These are phyloP conservation scores for Carcina quercana DNA, from an alignment of 2,888 invertebrate genomes.

Conservation along the genomic window DNA sequence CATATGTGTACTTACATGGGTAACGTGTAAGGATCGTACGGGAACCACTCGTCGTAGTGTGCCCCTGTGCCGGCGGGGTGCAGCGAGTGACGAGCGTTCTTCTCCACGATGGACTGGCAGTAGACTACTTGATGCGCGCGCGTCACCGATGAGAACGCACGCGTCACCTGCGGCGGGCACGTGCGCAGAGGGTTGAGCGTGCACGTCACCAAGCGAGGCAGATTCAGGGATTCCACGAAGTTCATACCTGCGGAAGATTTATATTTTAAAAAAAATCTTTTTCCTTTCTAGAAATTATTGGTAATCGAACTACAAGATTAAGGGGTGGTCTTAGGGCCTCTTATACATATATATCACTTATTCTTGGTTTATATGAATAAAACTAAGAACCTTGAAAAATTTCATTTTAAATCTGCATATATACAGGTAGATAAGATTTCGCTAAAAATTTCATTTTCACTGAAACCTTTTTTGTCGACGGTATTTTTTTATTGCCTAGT, in stretches of 20 bases:
- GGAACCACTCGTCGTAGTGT: conserved; percentile 85
- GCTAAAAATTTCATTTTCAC: too few species aligned
- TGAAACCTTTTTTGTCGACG: too few species aligned
- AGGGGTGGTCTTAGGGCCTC: too few species aligned
- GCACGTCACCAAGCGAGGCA: conserved; percentile 90
- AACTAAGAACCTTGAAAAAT: too few species aligned
- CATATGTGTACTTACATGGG: conserved; percentile 76
- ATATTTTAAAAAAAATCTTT: too few species aligned
- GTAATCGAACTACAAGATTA: too few species aligned
- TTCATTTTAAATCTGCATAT: too few species aligned
- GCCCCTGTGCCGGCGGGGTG: conserved; percentile 46
- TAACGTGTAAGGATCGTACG: conserved; percentile 91
- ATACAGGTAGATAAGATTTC: too few species aligned
- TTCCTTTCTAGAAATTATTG: too few species aligned
- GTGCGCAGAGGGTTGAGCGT: conserved; percentile 90
- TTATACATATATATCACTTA: too few species aligned
- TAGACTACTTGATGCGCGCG: conserved; percentile 92
- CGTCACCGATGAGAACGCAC: conserved; percentile 87
- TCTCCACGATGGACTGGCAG: conserved; percentile 92
- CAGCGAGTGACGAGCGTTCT: conserved; percentile 79
- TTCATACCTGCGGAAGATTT: conserved; percentile 79
- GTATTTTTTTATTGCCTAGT: too few species aligned
- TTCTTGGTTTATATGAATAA: too few species aligned
- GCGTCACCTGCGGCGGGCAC: conserved; percentile 84
- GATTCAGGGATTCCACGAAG: conserved; percentile 86